Evolutionary conservation across 1,140 invertebrate genomes (phyloP).

Genomic region (Bombyx mandarina): DNA sequence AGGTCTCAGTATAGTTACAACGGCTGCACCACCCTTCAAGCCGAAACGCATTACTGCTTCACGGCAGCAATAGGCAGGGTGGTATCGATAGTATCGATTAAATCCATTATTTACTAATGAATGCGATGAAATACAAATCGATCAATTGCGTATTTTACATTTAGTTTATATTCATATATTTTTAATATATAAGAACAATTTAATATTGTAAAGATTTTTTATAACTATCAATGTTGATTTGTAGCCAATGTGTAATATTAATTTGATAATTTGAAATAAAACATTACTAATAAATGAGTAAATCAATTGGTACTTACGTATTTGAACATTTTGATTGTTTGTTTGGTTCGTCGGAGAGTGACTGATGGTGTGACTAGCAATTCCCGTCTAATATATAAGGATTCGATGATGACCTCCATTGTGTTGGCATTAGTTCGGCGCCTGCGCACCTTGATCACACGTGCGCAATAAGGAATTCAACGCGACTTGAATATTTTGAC

Average conservation of each 20-base stretch:
- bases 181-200: neutral
- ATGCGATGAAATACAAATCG: too few species aligned
- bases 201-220: neutral
- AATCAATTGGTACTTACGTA: conserved; percentile 38
- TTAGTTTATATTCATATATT: neutral
- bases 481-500: conserved; percentile 48
- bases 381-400: conserved; percentile 49
- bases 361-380: conserved; percentile 15
- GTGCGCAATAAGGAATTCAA: conserved; percentile 31
- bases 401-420: conserved; percentile 38
- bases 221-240: too few species aligned
- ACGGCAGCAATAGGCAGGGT: too few species aligned
- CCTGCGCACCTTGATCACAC: conserved; percentile 39
- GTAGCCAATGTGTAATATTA: too few species aligned
- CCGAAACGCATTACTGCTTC: too few species aligned
- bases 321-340: conserved; percentile 55
- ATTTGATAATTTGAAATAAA: neutral
- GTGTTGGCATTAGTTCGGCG: conserved; percentile 45
- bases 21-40: too few species aligned
- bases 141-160: too few species aligned
- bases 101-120: too few species aligned
- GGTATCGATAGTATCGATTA: too few species aligned
- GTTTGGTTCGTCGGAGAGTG: conserved; percentile 41
- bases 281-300: conserved; percentile 6
- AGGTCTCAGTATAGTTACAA: too few species aligned